Conservation (phyloP, 1,140 invertebrate genomes). For the Diachasmimorpha longicaudata region DNA sequence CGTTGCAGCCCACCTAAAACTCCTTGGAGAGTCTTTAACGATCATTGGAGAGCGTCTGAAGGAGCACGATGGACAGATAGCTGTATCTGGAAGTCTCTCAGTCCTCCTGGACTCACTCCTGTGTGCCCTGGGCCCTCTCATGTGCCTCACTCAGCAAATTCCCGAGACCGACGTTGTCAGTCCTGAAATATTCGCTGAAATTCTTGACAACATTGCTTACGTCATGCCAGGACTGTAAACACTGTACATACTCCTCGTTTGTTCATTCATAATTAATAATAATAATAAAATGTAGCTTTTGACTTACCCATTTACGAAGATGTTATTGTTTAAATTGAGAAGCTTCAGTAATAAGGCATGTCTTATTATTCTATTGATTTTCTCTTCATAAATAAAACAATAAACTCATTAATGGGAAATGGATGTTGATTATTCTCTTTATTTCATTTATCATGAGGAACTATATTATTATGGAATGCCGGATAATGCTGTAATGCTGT, state of each 20-base stretch:
- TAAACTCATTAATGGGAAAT: too few species aligned
- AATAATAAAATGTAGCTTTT: neutral
- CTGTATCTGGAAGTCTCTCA: conserved; percentile 91
- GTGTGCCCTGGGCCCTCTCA: conserved; percentile 89
- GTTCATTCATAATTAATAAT: neutral
- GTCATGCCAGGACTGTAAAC: conserved; percentile 93
- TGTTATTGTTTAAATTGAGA: too few species aligned
- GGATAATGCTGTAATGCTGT: too few species aligned
- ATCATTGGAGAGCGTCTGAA: conserved; percentile 92
- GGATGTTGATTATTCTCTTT: too few species aligned
- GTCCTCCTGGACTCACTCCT: conserved; percentile 93
- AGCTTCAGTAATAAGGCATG: too few species aligned
- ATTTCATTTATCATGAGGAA: too few species aligned
- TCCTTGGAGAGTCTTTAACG: conserved; percentile 90
- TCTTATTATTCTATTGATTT: too few species aligned
- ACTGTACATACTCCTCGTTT: neutral
- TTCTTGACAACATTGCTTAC: conserved; percentile 94
- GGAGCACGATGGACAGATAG: conserved; percentile 93
- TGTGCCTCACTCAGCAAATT: conserved; percentile 86
- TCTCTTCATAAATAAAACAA: too few species aligned
- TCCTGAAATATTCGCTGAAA: conserved; percentile 73
- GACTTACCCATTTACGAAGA: neutral
- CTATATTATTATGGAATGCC: too few species aligned
- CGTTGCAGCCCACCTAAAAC: conserved; percentile 89
- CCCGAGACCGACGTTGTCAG: conserved; percentile 77